phyloP scores from a whole-genome alignment of 2,888 invertebrate species.

The Criorhina ranunculi region DNA sequence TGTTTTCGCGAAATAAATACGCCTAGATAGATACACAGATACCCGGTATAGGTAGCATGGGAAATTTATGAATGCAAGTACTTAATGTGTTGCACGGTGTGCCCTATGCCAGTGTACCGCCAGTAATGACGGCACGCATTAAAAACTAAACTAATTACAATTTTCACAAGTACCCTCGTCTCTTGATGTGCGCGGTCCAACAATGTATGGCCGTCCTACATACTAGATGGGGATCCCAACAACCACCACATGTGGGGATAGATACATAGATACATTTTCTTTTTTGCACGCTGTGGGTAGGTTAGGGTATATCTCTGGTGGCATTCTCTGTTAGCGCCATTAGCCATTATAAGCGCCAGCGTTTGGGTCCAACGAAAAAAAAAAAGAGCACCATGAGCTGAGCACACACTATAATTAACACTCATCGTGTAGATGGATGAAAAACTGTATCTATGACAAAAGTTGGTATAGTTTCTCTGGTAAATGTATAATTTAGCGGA shows the following conservation, averaged over 20 bases:
- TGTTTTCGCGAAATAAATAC: constrained; percentile 27
- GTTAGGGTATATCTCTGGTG: background rate
- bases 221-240: background rate
- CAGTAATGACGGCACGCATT: constrained; percentile 71
- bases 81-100: constrained; percentile 46
- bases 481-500: constrained; percentile 43
- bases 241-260: constrained; percentile 34
- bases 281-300: background rate
- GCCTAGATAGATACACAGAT: constrained; percentile 30
- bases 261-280: constrained; percentile 15
- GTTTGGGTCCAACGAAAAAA: constrained; percentile 53
- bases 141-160: constrained; percentile 69
- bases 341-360: constrained; percentile 56
- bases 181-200: background rate
- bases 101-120: constrained; percentile 33
- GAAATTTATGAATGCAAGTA: constrained; percentile 54
- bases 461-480: constrained; percentile 8
- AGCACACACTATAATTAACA: constrained; percentile 46
- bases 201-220: too few relatives aligned
- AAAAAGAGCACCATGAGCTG: constrained; percentile 45
- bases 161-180: constrained; percentile 45
- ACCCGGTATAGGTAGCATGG: constrained; percentile 18
- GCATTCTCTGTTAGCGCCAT: constrained; percentile 57
- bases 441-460: background rate
- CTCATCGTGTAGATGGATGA: constrained; percentile 15